Evolutionary conservation across 2,888 invertebrate species (phyloP), one percentile per base, ranked within the genome.

Genomic region (Cephus pulcher): DNA sequence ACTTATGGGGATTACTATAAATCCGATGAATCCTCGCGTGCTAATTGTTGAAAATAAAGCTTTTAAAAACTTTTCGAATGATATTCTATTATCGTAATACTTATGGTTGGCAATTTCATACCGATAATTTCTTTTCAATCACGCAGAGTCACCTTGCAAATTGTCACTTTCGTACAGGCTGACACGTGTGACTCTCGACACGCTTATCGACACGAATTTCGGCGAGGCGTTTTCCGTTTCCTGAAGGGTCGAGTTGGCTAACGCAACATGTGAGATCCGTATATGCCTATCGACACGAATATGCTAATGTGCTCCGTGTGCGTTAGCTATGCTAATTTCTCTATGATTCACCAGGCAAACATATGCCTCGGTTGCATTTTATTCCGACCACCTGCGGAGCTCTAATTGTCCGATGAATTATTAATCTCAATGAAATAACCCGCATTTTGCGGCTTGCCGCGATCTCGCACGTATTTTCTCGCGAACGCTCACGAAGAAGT

Each of bases 331-430:
- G 88, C 84, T 87, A 89, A 88, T 88, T 87, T 83, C 85, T 82
- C 86, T 85, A 90, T 90, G 90, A 90, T 90, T 90, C 90, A 90
- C 87, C 87, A 80, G 81, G 80, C 83, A 83, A 88, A 87, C 90
- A 90, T 89, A 90, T 90, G 90, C 85, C 80, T 83, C 78, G 80
- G 81, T 82, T 82, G 82, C 84, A 82, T 87, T 88, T 88, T 84
- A 86, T 84, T 84, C 82, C 84, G 87, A 88, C 88, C 89, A 89
- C 89, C 89, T 89, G 89, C 87, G 85, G 86, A 85, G 84, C 83
- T 81, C 82, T 87, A 86, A 87, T 86, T 86, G 87, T 88, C 56
- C 85, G 82, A 89, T 89, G 88, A 88, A 89, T 89, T 88, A 88
- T 89, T 88, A 85, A 88, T 88, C 85, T 80, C 75, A 78, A 32